Evolutionary conservation across 1,140 invertebrate species (phyloP), one percentile per base, ranked within the genome.

Genomic region (Centruroides sculpturatus): DNA sequence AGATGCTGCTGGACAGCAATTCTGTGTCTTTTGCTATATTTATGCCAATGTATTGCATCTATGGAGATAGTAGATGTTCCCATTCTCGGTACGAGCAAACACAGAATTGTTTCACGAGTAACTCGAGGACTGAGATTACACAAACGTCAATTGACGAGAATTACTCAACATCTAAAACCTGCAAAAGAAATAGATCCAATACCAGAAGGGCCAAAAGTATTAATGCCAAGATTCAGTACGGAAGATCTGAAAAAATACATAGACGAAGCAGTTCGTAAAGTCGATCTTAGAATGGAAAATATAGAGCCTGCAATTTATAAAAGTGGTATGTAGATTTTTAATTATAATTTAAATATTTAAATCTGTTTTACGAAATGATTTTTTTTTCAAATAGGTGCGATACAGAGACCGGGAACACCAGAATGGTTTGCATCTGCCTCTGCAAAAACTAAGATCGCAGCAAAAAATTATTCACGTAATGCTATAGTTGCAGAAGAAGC

Each of bases 351-450:
- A 41, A 41, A 41, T 41, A 41, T 41, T 41, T 41, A 41, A 23
- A 23, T 23, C 23, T 23, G 23, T 23, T 41, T 41, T 41, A 41
- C 3, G 8, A 41, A 41, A 41, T 41, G 5, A 41, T 41, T 41
- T 41, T 6, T 41, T 41, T 41, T 41, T 23, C 23, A 23, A 41
- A 41, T 3, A 77, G 74, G 74, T 7, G 73, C 73, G 7, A 65
- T 70, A 47, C 76, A 75, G 64, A 66, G 62, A 10, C 74, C 73
- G 5, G 76, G 74, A 6, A 74, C 71, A 5, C 72, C 77, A 6
- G 77, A 75, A 7, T 80, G 77, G 76, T 80, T 76, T 65, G 76
- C 77, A 70, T 72, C 76, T 10, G 76, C 76, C 1, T 77, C 77
- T 2, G 72, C 76, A 60, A 72, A 73, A 62, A 73, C 71, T 1